Conservation (phyloP, 2,797 vertebrate species). For the Myotis daubentonii region DNA sequence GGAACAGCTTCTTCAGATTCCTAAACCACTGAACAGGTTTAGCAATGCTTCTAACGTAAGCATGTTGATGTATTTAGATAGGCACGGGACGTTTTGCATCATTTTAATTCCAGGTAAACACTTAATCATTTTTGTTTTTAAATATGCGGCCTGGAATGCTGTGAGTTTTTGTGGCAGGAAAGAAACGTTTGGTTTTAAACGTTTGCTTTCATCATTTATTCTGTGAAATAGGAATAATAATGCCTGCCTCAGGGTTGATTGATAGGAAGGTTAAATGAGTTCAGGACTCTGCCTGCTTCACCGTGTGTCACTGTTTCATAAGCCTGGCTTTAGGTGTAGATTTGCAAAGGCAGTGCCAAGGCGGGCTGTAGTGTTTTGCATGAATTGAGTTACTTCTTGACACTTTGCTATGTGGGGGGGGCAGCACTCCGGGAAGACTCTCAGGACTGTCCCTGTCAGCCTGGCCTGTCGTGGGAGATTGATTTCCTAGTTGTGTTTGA, state of each 20-base stretch:
- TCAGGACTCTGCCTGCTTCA: neutral
- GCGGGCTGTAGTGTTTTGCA: neutral
- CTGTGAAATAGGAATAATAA: neutral
- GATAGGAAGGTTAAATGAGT: neutral
- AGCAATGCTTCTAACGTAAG: neutral
- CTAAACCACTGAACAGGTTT: constrained; percentile 29
- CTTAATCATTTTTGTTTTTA: neutral
- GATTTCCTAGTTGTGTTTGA: constrained; percentile 18
- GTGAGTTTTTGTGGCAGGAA: neutral
- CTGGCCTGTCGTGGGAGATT: neutral
- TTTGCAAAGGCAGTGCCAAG: neutral
- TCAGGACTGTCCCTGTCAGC: neutral
- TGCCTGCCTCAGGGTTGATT: neutral
- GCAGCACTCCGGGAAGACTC: too few relatives aligned
- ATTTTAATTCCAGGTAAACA: neutral
- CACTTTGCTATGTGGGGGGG: neutral
- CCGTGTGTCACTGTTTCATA: fast-evolving
- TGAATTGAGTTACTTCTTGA: neutral
- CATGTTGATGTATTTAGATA: constrained; percentile 20
- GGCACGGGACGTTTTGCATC: neutral
- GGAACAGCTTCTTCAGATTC: neutral
- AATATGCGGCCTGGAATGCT: neutral
- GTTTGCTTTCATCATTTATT: neutral
- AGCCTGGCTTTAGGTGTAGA: neutral
- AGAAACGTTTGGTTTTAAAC: constrained; percentile 5